These are phyloP conservation scores for Poecile montanus DNA, from an alignment of 2,797 vertebrate species.

Conservation along the genomic window DNA sequence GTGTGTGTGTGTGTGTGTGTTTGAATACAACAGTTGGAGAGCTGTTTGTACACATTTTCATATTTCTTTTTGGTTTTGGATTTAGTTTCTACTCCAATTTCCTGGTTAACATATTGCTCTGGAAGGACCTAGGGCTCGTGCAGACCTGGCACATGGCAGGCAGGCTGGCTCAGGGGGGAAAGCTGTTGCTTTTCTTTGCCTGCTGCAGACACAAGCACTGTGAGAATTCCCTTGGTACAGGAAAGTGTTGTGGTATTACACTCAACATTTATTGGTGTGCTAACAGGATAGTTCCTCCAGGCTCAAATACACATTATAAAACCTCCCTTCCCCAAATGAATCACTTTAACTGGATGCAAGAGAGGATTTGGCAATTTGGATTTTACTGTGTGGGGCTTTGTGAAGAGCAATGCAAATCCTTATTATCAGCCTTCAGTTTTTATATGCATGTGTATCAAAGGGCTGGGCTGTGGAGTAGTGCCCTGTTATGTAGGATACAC, in stretches of 20 bases:
- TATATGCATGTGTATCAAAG: background rate
- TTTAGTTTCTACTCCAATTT: background rate
- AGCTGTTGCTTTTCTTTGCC: background rate
- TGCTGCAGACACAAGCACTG: rapidly evolving
- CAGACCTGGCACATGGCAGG: background rate
- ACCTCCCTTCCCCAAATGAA: background rate
- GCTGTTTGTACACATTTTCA: background rate
- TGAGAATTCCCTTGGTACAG: background rate
- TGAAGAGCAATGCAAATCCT: background rate
- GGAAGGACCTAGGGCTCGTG: background rate
- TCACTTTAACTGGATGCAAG: background rate
- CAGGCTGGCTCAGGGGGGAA: background rate
- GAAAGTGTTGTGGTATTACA: background rate
- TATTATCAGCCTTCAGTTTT: background rate
- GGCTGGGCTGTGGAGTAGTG: slow-evolving; percentile 74
- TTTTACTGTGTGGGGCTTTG: background rate
- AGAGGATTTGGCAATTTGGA: background rate
- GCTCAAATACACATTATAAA: background rate
- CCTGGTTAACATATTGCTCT: background rate
- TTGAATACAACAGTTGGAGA: background rate
- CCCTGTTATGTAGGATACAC: slow-evolving; percentile 70
- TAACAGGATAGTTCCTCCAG: background rate
- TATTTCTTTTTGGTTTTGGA: background rate
- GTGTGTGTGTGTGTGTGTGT: background rate
- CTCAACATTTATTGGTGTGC: background rate